Base-by-base conservation (phyloP, 2,797 vertebrate species). In the Rachycentron canadum region DNA sequence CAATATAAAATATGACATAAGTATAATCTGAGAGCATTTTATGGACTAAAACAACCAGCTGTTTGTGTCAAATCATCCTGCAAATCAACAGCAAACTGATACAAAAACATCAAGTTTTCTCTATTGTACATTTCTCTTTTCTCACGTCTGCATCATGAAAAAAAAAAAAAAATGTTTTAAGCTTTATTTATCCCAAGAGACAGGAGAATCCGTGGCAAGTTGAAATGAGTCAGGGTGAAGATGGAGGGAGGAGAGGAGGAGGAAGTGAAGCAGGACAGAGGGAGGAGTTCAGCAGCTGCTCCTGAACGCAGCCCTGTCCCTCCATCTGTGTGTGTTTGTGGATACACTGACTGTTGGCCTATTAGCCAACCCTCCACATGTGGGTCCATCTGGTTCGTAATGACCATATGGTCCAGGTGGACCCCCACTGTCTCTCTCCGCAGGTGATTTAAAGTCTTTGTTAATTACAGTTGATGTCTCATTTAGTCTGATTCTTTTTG, bases 381-480 rank as follows among this genome's bases (percentile, higher is more conserved):
- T 84, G 73, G 73, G 80, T 89, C 91, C 89, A 89, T 91, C 88
- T 93, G 91, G 79, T 84, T 66, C 75, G 36, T 79, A 79, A 70
- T 30, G 80, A 73, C 78, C 88, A 82, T 66, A 77, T 80, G 80
- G 73, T 79, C 60, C 83, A 74, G 68, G 66, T 65, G 60, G 56
- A 62, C 55, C 34, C 53, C 47, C 30, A 1, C 12, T 11, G 71
- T 17, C 38, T 16, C 23, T 66, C 66, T 57, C 82, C 81, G 61
- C 78, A 88, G 81, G 81, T 89, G 83, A 89, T 81, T 90, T 78
- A 82, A 71, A 85, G 81, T 77, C 61, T 65, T 65, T 66, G 62
- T 69, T 91, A 86, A 93, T 90, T 86, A 81, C n/a, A 86, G 72
- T 61, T 78, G 89, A 92, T 75, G 81, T 85, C 86, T 90, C 89